Percentiles rank a stretch among this genome's conserved stretches.
These are phyloP conservation scores for Ernsta delagoae DNA, from an alignment of 2,888 invertebrate genomes.

Conservation along the genomic window DNA sequence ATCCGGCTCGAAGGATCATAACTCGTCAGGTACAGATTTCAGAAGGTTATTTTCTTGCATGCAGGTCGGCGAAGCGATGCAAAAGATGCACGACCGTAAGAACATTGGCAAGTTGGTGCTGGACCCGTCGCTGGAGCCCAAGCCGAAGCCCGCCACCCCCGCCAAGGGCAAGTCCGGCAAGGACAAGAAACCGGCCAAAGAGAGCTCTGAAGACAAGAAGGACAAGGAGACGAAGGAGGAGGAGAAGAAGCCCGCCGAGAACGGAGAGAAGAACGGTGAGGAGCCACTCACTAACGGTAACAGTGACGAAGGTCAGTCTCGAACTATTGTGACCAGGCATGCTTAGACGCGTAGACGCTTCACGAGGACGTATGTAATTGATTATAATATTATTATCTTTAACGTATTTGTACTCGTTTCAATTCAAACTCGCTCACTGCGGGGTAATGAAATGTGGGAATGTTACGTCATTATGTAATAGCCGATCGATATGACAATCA, in stretches of 20 bases:
- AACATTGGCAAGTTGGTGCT: conserved; percentile 95
- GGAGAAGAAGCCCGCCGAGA: conserved; percentile 76
- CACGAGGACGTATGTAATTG: conserved; percentile 47
- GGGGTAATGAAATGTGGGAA: background rate
- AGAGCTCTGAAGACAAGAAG: conserved; percentile 88
- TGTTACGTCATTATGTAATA: background rate
- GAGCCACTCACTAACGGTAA: conserved; percentile 82
- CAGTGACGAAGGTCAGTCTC: conserved; percentile 83
- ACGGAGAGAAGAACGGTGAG: conserved; percentile 80
- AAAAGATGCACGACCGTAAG: conserved; percentile 96
- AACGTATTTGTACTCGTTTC: background rate
- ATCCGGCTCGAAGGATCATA: too few species aligned
- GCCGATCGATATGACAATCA: background rate
- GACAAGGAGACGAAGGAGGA: conserved; percentile 85
- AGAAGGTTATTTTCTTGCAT: background rate
- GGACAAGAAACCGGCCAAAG: conserved; percentile 87
- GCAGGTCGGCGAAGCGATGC: conserved; percentile 95
- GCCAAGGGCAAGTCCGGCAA: conserved; percentile 90
- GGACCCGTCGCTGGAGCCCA: conserved; percentile 91
- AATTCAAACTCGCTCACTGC: background rate
- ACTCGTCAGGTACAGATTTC: too few species aligned
- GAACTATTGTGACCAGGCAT: conserved; percentile 67
- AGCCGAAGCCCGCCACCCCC: conserved; percentile 91
- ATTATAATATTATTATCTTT: background rate
- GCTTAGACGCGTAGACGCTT: conserved; percentile 69